Evolutionary conservation across 2,113 vertebrate species (phyloP), one percentile per base, ranked within the genome.

Genomic region (Passer montanus): DNA sequence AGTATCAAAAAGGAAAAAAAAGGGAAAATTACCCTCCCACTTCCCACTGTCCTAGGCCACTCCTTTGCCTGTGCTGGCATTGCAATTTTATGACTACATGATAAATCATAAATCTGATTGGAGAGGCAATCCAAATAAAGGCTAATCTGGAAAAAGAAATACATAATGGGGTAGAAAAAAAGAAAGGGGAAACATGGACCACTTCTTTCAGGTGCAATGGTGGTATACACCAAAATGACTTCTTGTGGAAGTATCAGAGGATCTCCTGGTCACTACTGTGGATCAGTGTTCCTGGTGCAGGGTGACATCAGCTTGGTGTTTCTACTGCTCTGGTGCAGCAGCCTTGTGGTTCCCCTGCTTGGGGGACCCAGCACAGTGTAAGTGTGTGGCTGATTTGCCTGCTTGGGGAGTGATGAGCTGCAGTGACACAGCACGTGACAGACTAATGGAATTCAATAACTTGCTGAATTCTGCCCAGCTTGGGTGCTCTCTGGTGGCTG

Each of bases 401-500:
- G n/a, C 12, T 84, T 49, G 52, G 79, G 20, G 41, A 80, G 33
- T 0, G 1, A 70, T 30, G 78, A 89, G 58, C 93, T 94, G 68
- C 73, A 89, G 74, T 59, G 72, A 84, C 60, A 78, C 43, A 67
- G 49, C 67, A 70, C 0, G 1, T 79, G 79, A 93, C 72, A 78
- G 35, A 44, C 41, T 80, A 44, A 89, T 30, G 26, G 56, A 44
- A 81, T 90, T 95, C 80, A 64, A 76, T 60, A 88, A 81, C 66
- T 89, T 84, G 69, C 56, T 90, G 80, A 79, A 90, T 96, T 96
- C 66, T 87, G 85, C 72, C 94, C 22, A 0, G 52, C 76, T 94
- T 95, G 96, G 88, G 79, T 97, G 94, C 94, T 96, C 95, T 96
- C 93, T 96, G 94, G 79, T 96, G 95, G 94, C 93, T 96, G 92